Percentiles rank a stretch among this genome's conserved stretches.
Evolutionary conservation across 2,113 vertebrate species (phyloP).

Genomic region (Saguinus imperator): DNA sequence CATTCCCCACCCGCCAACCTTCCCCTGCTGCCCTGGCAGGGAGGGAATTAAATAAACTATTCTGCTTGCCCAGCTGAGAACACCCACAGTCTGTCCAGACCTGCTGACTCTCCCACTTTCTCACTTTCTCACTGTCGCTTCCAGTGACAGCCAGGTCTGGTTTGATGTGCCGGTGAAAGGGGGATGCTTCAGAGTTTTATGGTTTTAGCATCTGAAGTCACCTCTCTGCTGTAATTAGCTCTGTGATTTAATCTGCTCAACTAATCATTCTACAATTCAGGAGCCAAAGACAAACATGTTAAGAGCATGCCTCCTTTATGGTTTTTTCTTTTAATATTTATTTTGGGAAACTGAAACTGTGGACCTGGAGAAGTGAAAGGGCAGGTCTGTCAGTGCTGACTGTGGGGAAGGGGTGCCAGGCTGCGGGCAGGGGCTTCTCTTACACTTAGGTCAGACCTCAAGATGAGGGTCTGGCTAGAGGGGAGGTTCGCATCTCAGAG

Average conservation of each 20-base stretch:
- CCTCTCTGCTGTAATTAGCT: conserved; percentile 58
- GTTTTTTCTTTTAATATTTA: conserved; percentile 65
- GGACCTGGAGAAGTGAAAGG: conserved; percentile 73
- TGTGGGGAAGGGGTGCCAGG: conserved; percentile 41
- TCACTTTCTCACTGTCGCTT: conserved; percentile 58
- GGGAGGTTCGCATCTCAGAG: conserved; percentile 23
- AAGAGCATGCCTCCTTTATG: conserved; percentile 29
- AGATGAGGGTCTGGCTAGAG: neutral
- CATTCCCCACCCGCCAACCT: neutral
- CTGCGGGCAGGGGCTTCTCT: conserved; percentile 45
- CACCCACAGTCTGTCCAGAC: conserved; percentile 56
- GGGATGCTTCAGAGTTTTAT: neutral
- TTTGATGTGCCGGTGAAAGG: conserved; percentile 9
- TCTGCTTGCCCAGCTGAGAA: conserved; percentile 62
- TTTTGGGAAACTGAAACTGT: conserved; percentile 75
- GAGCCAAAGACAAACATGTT: conserved; percentile 19
- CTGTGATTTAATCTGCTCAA: conserved; percentile 39
- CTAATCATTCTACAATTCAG: conserved; percentile 44
- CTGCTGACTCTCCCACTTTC: conserved; percentile 70
- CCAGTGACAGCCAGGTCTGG: conserved; percentile 36
- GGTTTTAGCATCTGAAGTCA: conserved; percentile 54
- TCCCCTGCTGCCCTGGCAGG: neutral
- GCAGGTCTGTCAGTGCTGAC: conserved; percentile 29
- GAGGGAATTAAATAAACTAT: conserved; percentile 53
- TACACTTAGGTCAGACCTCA: neutral